Base-by-base conservation (phyloP, 2,113 vertebrate species). In the Nibea coibor region DNA sequence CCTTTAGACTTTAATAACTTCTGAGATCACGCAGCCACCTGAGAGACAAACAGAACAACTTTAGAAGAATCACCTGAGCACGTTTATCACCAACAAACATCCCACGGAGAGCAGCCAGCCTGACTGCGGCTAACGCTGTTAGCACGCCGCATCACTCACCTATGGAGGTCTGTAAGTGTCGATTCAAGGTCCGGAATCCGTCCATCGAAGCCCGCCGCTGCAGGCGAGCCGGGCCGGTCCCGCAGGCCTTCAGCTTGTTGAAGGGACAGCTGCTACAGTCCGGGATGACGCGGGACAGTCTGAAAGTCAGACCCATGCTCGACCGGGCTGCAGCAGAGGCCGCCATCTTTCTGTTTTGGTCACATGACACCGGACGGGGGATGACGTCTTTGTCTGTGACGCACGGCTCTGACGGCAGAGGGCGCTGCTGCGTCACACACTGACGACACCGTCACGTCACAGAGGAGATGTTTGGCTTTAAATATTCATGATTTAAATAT, bases 321-420 rank as follows among this genome's bases (percentile, higher is more conserved):
- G 83, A 89, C 75, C 94, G 89, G 57, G 90, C 93, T 24, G 90
- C 92, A 65, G 87, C 89, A 28, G 92, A 82, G 5, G 93, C 93
- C 89, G 95, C 95, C 95, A 96, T 96, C 76, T 76, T 86, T 85
- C 72, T 94, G 92, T 94, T 95, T 74, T 92, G 78, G 56, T 95
- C 95, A 95, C 90, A 42, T 93, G 92, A 16, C 1, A 6, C 1
- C 5, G 1, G 16, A 3, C 8, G 17, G 4, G 16, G 8, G 35
- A 8, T 0, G 51, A 31, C 53, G 20, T 8, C 9, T 3, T 0
- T 17, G 26, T n/a, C 1, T 57, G 82, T 68, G 7, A 35, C 22
- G 42, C 3, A 1, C 14, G 12, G 2, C 2, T 20, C 3, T 16
- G 50, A 39, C 92, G 76, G 50, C 84, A 93, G 92, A 75, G 78